A percentile compares a stretch with the other conserved stretches of the same genome.
Conservation (phyloP, 35 echinoderm and acorn worm species). For the Apostichopus japonicus region DNA sequence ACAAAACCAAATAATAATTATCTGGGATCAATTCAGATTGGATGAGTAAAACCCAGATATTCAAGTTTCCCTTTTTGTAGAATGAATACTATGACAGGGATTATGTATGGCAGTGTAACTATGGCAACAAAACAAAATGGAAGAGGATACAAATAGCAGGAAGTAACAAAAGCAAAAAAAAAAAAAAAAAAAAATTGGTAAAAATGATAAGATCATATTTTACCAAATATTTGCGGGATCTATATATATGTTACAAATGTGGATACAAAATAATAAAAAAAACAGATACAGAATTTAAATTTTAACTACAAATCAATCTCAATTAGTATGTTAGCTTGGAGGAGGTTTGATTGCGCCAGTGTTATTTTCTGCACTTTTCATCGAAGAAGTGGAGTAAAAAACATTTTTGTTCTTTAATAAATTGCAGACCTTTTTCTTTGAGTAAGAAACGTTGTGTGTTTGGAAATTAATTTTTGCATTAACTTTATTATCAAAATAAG, state of each 20-base stretch:
- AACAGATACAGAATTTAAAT: neutral
- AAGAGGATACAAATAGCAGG: neutral
- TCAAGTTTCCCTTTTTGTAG: neutral
- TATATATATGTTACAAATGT: neutral
- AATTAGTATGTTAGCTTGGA: too few relatives aligned
- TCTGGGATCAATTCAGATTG: neutral
- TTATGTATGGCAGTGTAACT: neutral
- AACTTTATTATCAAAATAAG: too few relatives aligned
- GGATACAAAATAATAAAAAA: slow-evolving; percentile 1
- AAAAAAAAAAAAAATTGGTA: neutral
- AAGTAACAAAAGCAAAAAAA: neutral
- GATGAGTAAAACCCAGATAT: neutral
- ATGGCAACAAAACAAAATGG: neutral
- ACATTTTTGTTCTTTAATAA: too few relatives aligned
- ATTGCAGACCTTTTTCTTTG: too few relatives aligned
- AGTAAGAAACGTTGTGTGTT: too few relatives aligned
- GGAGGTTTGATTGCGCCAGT: too few relatives aligned
- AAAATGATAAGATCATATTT: neutral
- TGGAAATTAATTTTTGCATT: too few relatives aligned
- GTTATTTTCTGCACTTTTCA: too few relatives aligned
- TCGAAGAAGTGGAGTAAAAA: too few relatives aligned
- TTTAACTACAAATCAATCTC: too few relatives aligned
- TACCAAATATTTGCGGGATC: neutral
- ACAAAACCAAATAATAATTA: neutral
- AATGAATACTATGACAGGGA: neutral